phyloP scores from a whole-genome alignment of 2,113 vertebrate genomes.

The Verasper variegatus region DNA sequence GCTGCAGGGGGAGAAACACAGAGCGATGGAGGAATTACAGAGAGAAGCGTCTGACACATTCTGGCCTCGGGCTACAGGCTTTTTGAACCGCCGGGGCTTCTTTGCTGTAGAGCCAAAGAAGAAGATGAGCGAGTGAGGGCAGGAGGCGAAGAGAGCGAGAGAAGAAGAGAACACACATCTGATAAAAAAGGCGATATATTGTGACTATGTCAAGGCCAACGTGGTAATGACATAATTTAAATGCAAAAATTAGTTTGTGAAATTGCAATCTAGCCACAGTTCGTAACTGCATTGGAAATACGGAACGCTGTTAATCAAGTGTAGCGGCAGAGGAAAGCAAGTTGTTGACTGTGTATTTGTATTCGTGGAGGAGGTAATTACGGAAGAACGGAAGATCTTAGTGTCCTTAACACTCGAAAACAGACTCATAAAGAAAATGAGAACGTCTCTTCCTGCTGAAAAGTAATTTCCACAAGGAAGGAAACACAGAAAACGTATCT shows the following conservation, averaged over 20 bases:
- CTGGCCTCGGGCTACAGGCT: conserved; percentile 51
- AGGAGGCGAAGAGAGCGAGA: too few relatives aligned
- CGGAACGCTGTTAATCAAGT: background rate
- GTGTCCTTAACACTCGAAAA: background rate
- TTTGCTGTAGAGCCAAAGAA: conserved; percentile 16
- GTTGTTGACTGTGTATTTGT: background rate
- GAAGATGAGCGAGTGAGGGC: background rate
- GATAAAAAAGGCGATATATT: background rate
- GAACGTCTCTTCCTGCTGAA: too few relatives aligned
- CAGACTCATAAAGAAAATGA: background rate
- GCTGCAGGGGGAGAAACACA: conserved; percentile 81
- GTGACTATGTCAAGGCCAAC: conserved; percentile 12
- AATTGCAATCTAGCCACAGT: background rate
- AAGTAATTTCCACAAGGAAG: too few relatives aligned
- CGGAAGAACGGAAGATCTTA: background rate
- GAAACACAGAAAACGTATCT: background rate
- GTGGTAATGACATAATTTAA: background rate
- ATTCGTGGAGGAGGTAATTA: background rate
- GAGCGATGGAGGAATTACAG: conserved; percentile 59
- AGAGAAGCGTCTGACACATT: conserved; percentile 52
- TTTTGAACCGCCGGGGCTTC: conserved; percentile 44
- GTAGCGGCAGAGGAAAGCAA: background rate
- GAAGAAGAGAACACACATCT: conserved; percentile 11
- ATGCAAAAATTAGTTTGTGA: background rate
- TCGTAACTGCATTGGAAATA: background rate